These are phyloP conservation scores for Calameuta pallipes DNA, from an alignment of 2,888 invertebrate genomes.

Conservation along the genomic window DNA sequence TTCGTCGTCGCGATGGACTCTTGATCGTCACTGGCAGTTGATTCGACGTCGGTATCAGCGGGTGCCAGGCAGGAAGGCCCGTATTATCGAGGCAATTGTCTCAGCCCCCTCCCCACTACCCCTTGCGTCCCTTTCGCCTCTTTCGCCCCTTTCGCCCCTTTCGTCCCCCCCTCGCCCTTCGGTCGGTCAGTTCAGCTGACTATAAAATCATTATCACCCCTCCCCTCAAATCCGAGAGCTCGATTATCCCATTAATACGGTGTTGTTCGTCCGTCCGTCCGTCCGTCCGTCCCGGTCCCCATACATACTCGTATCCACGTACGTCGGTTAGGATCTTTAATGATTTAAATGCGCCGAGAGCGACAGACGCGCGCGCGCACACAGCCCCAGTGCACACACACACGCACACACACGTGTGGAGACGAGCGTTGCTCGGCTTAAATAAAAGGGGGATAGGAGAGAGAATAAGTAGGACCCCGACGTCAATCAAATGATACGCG, in stretches of 20 bases:
- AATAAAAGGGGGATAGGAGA: background rate
- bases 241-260: constrained; percentile 65
- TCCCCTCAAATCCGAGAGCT: constrained; percentile 44
- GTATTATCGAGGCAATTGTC: constrained; percentile 65
- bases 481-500: constrained; percentile 1
- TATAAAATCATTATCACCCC: constrained; percentile 65
- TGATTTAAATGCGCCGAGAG: constrained; percentile 53
- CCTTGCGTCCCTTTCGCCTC: constrained; percentile 23
- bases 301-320: background rate
- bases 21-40: constrained; percentile 54
- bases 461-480: background rate
- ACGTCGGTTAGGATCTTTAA: constrained; percentile 51
- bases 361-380: background rate
- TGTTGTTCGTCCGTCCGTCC: constrained; percentile 42
- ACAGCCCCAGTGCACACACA: too few species aligned
- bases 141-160: constrained; percentile 19
- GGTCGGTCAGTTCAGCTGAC: constrained; percentile 51
- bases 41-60: constrained; percentile 64
- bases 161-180: constrained; percentile 27
- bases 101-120: constrained; percentile 57
- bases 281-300: background rate
- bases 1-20: constrained; percentile 48
- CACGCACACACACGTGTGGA: too few species aligned
- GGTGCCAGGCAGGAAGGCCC: constrained; percentile 66
- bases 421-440: background rate